phyloP scores from a whole-genome alignment of 2,888 invertebrate genomes.

The Noctua janthina region DNA sequence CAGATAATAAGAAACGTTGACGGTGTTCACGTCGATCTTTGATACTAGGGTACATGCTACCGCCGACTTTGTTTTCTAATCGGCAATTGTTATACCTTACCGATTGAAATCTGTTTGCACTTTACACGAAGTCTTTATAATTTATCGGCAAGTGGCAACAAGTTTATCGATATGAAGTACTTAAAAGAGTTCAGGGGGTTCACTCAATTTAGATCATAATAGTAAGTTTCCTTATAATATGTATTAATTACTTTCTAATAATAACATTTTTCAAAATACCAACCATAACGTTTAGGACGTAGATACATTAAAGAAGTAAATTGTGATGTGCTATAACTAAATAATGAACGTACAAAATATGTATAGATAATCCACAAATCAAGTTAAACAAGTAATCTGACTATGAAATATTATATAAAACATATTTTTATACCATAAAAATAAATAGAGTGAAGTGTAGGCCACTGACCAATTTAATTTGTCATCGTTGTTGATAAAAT shows the following conservation, averaged over 20 bases:
- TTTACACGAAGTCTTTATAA: conserved; percentile 41
- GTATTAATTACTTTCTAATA: conserved; percentile 61
- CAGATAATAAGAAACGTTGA: conserved; percentile 15
- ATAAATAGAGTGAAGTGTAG: conserved; percentile 82
- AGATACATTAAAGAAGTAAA: conserved; percentile 79
- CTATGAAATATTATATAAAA: conserved; percentile 74
- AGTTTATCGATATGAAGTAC: conserved; percentile 74
- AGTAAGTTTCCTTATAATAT: conserved; percentile 62
- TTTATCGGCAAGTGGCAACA: conserved; percentile 67
- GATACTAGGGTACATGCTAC: conserved; percentile 58
- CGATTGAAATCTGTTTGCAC: conserved; percentile 40
- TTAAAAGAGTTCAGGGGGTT: conserved; percentile 77
- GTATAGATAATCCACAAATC: conserved; percentile 83
- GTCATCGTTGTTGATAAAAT: conserved; percentile 69
- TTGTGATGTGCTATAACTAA: conserved; percentile 85
- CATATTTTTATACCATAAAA: conserved; percentile 88
- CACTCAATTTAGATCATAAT: conserved; percentile 73
- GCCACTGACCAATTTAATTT: conserved; percentile 82
- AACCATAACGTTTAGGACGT: conserved; percentile 76
- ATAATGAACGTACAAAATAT: conserved; percentile 88
- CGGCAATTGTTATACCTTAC: conserved; percentile 56
- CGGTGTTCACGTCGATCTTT: conserved; percentile 22
- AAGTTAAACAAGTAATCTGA: conserved; percentile 76
- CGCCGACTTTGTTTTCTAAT: conserved; percentile 38
- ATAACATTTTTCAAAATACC: conserved; percentile 69